These are phyloP conservation scores for Urocyon cinereoargenteus DNA, from an alignment of 2,797 vertebrate species.

Conservation along the genomic window DNA sequence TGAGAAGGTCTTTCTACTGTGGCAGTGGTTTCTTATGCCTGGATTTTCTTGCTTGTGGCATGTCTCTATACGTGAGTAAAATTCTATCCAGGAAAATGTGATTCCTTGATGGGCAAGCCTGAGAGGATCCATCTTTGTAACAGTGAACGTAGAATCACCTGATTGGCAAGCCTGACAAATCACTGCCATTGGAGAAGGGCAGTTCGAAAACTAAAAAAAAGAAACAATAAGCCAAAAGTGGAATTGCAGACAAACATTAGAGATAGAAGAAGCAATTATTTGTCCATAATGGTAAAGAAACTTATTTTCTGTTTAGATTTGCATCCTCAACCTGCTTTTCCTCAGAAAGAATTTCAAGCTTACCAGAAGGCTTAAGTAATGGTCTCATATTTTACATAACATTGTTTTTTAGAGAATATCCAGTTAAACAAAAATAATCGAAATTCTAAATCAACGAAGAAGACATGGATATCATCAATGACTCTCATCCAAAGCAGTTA, in stretches of 20 bases:
- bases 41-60: neutral
- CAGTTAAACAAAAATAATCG: neutral
- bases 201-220: neutral
- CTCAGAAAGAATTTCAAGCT: neutral
- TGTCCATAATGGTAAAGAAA: neutral
- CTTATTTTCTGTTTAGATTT: neutral
- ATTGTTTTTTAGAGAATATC: neutral
- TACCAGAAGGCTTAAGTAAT: neutral
- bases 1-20: neutral
- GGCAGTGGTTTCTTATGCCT: neutral
- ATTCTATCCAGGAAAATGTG: neutral
- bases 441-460: neutral
- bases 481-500: neutral
- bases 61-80: neutral
- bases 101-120: neutral
- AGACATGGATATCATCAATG: neutral
- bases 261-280: neutral
- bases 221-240: neutral
- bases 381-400: neutral
- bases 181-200: rapidly evolving
- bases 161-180: neutral
- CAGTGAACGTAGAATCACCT: neutral
- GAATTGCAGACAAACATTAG: neutral
- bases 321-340: neutral
- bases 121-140: neutral